phyloP scores from a whole-genome alignment of 53 echinoderm and acorn worm genomes.

The Crossaster papposus region DNA sequence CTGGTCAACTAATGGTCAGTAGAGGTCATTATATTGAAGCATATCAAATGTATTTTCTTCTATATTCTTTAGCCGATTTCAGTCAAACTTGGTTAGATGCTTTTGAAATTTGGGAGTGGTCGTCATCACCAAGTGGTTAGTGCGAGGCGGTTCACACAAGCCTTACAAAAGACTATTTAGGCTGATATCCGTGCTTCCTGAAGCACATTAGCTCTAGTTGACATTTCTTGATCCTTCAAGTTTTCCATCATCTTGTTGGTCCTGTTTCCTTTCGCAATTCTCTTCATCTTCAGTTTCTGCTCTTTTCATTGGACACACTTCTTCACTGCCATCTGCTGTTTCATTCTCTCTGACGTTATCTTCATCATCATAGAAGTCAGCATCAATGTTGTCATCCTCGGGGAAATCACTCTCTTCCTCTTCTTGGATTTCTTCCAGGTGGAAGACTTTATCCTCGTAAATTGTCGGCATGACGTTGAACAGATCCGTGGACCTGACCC shows the following conservation, averaged over 20 bases:
- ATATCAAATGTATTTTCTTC: no score
- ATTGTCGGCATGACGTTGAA: conserved; percentile 40
- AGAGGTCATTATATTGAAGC: no score
- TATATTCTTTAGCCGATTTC: no score
- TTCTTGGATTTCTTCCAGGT: neutral
- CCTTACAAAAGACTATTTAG: no score
- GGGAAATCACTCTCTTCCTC: conserved; percentile 23
- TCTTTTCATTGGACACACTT: neutral
- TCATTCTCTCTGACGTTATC: neutral
- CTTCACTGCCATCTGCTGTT: neutral
- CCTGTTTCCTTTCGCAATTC: neutral
- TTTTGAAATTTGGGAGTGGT: no score
- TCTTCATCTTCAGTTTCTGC: neutral
- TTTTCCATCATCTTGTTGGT: neutral
- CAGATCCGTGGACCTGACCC: conserved; percentile 5
- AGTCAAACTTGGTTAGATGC: no score
- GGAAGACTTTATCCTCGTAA: conserved; percentile 12
- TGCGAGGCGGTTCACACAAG: no score
- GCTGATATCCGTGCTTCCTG: no score
- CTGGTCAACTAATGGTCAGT: no score
- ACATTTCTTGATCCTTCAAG: neutral
- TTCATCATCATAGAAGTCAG: neutral
- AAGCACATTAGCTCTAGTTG: no score
- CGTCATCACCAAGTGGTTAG: no score
- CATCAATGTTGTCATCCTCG: conserved; percentile 4